Evolutionary conservation across 2,797 vertebrate species (phyloP).

Genomic region (Macroramphosus scolopax): DNA sequence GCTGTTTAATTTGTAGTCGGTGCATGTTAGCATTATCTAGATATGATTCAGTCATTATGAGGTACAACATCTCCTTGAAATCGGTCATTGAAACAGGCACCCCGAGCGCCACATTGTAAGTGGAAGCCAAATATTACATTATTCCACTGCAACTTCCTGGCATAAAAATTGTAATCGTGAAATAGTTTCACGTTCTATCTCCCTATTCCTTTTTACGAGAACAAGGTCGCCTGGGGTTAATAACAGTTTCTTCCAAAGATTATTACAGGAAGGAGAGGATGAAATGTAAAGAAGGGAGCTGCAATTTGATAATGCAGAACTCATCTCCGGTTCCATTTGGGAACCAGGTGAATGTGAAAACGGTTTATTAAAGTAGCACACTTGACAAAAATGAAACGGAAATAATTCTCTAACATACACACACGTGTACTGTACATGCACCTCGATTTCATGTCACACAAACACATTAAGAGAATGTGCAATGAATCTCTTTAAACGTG

Average conservation of each 20-base stretch:
- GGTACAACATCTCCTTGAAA: conserved; percentile 32
- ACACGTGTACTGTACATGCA: too few relatives aligned
- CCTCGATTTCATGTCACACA: conserved; percentile 2
- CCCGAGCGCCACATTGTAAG: conserved; percentile 2
- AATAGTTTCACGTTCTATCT: conserved; percentile 45
- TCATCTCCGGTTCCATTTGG: conserved; percentile 30
- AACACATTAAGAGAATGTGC: conserved; percentile 3
- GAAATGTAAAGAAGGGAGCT: conserved; percentile 53
- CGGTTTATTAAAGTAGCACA: conserved; percentile 36
- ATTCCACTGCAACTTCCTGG: conserved; percentile 33
- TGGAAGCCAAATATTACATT: conserved; percentile 52
- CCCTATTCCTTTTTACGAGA: conserved; percentile 58
- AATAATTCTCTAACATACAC: too few relatives aligned
- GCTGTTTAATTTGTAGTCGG: conserved; percentile 12
- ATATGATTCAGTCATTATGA: conserved; percentile 30
- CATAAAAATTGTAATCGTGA: conserved; percentile 54
- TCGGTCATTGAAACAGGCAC: conserved; percentile 27
- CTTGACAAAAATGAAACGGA: conserved; percentile 15
- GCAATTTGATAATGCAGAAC: conserved; percentile 47
- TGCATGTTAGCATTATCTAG: conserved; percentile 20
- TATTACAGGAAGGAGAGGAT: conserved; percentile 48
- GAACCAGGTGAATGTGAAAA: conserved; percentile 21
- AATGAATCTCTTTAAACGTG: too few relatives aligned
- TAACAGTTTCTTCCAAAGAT: conserved; percentile 53
- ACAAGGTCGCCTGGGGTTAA: conserved; percentile 52